Base-by-base conservation (phyloP, 2,113 vertebrate genomes). In the Mesembrinibis cayennensis region DNA sequence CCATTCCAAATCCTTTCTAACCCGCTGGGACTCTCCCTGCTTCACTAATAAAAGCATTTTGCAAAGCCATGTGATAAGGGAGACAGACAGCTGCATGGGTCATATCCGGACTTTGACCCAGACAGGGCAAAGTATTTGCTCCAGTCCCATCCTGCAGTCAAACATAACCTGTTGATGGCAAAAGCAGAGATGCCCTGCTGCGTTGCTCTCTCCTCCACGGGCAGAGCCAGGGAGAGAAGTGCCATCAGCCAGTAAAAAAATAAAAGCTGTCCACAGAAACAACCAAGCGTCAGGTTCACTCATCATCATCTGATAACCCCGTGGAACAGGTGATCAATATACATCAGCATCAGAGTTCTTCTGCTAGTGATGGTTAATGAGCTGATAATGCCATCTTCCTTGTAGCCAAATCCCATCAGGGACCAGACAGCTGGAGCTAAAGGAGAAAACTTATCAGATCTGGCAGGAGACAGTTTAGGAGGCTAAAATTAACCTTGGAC, bases 401-500 rank as follows among this genome's bases (percentile, higher is more conserved):
- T 73, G 74, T 81, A 97, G 95, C 93, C 96, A 94, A 96, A 96
- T 97, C 95, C 96, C 94, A 89, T 98, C 97, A 96, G 92, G 76
- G 97, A 94, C 53, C 77, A 96, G 94, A 93, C 95, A 95, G 94
- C 93, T 96, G 94, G 70, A 97, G 88, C 80, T 88, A 80, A 96
- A 96, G 87, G 55, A 96, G 79, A 85, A 96, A 96, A 92, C 82
- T 82, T 95, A 98, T 97, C 96, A 93, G 92, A 96, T 96, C 89
- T 97, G 96, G 95, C 97, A 98, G 96, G 86, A 97, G 91, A 84
- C 89, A 96, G 81, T 92, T 91, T 97, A 97, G 95, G 55, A 97
- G 87, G 95, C 95, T 97, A 97, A 97, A 98, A 97, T 97, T 97
- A 98, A 98, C 97, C 97, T 96, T 97, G 96, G 90, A 96, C 83